Evolutionary conservation across 1,140 invertebrate species (phyloP).

Genomic region (Pteromalus puparum): DNA sequence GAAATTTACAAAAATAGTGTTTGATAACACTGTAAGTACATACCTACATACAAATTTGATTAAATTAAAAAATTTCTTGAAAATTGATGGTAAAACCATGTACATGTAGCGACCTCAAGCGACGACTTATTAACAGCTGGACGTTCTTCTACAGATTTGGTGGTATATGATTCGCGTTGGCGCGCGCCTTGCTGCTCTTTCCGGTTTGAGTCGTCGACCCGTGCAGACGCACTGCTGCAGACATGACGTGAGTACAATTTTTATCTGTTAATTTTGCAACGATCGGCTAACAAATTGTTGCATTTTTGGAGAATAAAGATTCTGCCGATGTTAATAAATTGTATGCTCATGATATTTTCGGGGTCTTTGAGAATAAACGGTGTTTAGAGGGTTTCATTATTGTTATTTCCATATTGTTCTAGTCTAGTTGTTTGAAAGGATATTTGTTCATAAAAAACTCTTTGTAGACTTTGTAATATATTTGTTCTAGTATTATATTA

Average conservation of each 20-base stretch:
- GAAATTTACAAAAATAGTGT: no score
- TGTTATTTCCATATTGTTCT: background rate
- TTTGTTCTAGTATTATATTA: background rate
- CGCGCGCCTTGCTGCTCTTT: conserved; percentile 51
- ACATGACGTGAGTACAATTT: conserved; percentile 64
- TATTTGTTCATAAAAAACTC: background rate
- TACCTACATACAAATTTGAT: no score
- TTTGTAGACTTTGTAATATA: background rate
- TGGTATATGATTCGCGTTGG: conserved; percentile 5
- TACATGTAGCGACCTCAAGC: background rate
- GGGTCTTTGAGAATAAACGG: background rate
- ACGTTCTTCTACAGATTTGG: no score
- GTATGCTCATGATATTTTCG: background rate
- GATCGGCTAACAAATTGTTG: background rate
- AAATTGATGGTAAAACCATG: no score
- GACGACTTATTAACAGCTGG: background rate
- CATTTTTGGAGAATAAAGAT: background rate
- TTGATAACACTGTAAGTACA: no score
- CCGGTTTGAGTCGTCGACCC: conserved; percentile 49
- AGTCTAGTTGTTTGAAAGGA: background rate
- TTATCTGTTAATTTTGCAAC: conserved; percentile 13
- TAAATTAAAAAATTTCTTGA: no score
- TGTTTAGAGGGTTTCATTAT: background rate
- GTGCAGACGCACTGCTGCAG: conserved; percentile 28
- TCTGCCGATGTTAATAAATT: background rate